Evolutionary conservation across 1,140 invertebrate genomes (phyloP), one percentile per base, ranked within the genome.

Genomic region (Trinorchestia longiramus): DNA sequence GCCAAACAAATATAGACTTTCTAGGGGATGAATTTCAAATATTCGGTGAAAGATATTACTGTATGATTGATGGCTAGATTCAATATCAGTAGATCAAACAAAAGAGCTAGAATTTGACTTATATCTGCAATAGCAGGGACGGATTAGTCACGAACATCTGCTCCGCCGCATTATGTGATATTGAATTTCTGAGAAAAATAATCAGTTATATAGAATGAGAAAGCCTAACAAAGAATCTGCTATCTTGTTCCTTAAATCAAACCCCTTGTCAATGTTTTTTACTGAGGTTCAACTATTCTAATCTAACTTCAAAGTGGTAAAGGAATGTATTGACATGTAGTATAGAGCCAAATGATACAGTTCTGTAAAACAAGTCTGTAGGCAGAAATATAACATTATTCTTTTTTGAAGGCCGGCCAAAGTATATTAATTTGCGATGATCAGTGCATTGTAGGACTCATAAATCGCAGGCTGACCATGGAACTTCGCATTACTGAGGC

Each of bases 391-490:
- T 28, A 90, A 19, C 88, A 90, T 90, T 41, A 90, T 42, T 42
- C 88, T 41, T 90, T 42, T 28, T 36, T 40, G 17, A 77, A 77
- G 40, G 62, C 62, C 40, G 17, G 62, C 62, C 62, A 41, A 90
- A 90, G 88, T 90, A 90, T 90, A 90, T 90, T 42, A 90, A 90
- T 90, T 43, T 42, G 88, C 41, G 41, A 90, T 90, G 88, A 90
- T 90, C 88, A 90, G 41, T 42, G 88, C 88, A 90, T 43, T 41
- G 88, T 28, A 3, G n/a, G 23, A 17, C 4, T 43, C 88, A 42
- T 42, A 90, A 90, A 90, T 90, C 88, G 88, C 43, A 17, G 88
- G 41, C 11, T 11, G 41, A 41, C n/a, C 88, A 42, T 90, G 88
- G 88, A 90, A 0, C 88, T 8, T 90, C 88, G 0, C 28, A 90